These are phyloP conservation scores for Trididemnum miniatum DNA, from an alignment of 23 tunicate genomes.

Conservation along the genomic window DNA sequence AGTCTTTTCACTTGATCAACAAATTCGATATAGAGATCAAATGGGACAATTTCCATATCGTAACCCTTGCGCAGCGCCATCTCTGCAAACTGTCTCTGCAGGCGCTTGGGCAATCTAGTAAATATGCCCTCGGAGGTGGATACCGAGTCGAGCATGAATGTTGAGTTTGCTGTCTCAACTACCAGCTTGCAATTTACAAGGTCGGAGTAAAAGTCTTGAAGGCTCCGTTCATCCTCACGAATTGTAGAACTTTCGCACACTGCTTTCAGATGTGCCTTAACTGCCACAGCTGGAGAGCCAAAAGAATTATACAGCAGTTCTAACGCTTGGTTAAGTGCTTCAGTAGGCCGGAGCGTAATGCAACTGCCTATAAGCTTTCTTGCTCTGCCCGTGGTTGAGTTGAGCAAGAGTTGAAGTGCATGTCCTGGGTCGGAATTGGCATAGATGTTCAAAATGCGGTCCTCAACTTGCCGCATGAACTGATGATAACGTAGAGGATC, in stretches of 20 bases:
- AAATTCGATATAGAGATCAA: conserved; percentile 22
- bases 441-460: conserved; percentile 14
- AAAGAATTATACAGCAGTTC: background rate
- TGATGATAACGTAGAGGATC: conserved; percentile 18
- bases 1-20: background rate
- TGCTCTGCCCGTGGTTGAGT: conserved; percentile 18
- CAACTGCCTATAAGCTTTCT: conserved; percentile 7
- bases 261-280: background rate
- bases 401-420: conserved; percentile 10
- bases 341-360: background rate
- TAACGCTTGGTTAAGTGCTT: background rate
- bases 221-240: background rate
- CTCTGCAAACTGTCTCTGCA: conserved; percentile 2
- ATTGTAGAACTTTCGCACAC: background rate
- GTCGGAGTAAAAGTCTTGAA: conserved; percentile 23
- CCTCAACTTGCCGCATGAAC: conserved; percentile 18
- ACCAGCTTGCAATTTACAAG: conserved; percentile 15
- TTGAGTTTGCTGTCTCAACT: background rate
- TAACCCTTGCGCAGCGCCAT: background rate
- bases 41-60: conserved; percentile 14
- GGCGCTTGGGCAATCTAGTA: background rate
- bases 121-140: conserved; percentile 9
- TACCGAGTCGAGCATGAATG: background rate
- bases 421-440: background rate
- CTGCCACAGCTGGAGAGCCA: conserved; percentile 14